Conservation (phyloP, 1,140 invertebrate species). For the Grapholita molesta region DNA sequence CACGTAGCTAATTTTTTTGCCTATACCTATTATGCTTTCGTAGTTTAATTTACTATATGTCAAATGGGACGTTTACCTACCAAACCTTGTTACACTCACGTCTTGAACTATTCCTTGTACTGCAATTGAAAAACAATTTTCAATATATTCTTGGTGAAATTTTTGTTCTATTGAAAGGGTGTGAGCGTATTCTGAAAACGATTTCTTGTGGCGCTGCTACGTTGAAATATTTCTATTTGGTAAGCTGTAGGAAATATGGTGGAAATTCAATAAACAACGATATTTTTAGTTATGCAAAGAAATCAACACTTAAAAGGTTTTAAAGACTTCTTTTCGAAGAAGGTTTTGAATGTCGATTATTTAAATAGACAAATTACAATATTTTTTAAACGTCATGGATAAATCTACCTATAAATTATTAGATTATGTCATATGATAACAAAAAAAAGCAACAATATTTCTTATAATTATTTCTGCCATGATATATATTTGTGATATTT, state of each 20-base stretch:
- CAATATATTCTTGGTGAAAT: conserved; percentile 38
- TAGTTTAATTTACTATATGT: too few relatives aligned
- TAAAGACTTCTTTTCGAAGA: neutral
- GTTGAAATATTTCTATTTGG: neutral
- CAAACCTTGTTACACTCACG: conserved; percentile 47
- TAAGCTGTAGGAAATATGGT: neutral
- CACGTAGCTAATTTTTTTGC: too few relatives aligned
- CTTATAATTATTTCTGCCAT: too few relatives aligned
- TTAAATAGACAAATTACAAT: too few relatives aligned
- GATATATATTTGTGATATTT: too few relatives aligned
- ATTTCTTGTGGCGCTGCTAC: neutral
- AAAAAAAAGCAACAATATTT: too few relatives aligned
- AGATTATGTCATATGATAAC: too few relatives aligned
- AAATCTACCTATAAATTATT: too few relatives aligned
- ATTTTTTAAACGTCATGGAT: too few relatives aligned
- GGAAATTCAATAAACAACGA: neutral
- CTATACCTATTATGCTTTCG: too few relatives aligned
- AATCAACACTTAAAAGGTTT: neutral
- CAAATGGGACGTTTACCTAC: neutral
- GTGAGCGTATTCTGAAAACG: conserved; percentile 18
- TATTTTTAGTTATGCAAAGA: neutral
- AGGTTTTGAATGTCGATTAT: neutral
- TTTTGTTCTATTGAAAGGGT: conserved; percentile 38
- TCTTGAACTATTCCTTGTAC: conserved; percentile 46
- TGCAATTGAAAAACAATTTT: conserved; percentile 52